Percentiles rank a stretch among this genome's conserved stretches.
Conservation (phyloP, 1,140 invertebrate species). For the Ceratina calcarata region DNA sequence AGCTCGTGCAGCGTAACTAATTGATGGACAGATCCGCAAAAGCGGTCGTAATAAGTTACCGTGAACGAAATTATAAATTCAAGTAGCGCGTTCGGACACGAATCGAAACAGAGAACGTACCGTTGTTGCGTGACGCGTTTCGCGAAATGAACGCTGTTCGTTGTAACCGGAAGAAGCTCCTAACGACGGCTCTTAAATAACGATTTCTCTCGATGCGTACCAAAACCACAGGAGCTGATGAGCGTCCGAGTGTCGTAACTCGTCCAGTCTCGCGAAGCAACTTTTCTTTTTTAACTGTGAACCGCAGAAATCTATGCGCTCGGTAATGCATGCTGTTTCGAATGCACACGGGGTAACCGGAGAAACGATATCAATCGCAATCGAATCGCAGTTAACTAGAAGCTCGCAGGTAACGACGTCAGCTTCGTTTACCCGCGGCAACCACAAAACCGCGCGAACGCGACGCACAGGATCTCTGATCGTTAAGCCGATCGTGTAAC, state of each 20-base stretch:
- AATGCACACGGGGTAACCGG: background rate
- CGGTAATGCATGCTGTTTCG: background rate
- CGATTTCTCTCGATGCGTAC: background rate
- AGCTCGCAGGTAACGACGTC: background rate
- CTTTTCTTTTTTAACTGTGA: background rate
- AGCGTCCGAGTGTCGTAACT: background rate
- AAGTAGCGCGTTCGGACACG: background rate
- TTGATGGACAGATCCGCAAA: slow-evolving; percentile 12
- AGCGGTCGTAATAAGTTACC: slow-evolving; percentile 25
- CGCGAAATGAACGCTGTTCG: background rate
- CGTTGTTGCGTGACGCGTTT: slow-evolving; percentile 22
- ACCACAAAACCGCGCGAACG: background rate
- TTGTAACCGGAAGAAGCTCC: slow-evolving; percentile 1
- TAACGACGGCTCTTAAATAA: background rate
- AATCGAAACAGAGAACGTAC: background rate
- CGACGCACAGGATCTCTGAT: background rate
- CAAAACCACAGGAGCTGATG: background rate
- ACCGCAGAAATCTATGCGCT: background rate
- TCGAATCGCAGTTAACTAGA: background rate
- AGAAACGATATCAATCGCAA: slow-evolving; percentile 3
- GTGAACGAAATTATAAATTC: slow-evolving; percentile 16
- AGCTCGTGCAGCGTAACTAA: slow-evolving; percentile 1
- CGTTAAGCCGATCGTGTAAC: background rate
- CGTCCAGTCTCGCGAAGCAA: background rate
- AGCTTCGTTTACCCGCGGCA: background rate